Percentiles rank a stretch among this genome's conserved stretches.
phyloP scores from a whole-genome alignment of 2,888 invertebrate species.

The Kryphioiulus occultus region DNA sequence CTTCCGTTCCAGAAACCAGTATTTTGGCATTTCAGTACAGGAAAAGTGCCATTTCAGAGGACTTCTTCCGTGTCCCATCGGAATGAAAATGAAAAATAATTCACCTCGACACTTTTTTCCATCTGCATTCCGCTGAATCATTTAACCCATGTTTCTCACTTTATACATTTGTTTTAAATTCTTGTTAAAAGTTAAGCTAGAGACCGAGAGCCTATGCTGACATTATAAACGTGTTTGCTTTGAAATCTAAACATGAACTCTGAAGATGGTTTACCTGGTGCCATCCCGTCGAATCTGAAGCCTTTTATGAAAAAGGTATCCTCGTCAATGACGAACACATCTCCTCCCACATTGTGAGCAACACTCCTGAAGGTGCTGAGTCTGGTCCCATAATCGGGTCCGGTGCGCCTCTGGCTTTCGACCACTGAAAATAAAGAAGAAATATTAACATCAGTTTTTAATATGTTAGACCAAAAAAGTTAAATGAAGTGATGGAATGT shows the following conservation, averaged over 20 bases:
- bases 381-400: slow-evolving; percentile 49
- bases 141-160: too few species aligned
- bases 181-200: too few species aligned
- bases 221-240: too few species aligned
- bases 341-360: slow-evolving; percentile 66
- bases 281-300: slow-evolving; percentile 90
- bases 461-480: neutral
- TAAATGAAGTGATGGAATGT: too few species aligned
- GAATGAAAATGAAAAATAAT: too few species aligned
- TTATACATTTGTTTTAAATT: too few species aligned
- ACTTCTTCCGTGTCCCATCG: neutral
- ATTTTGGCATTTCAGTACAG: neutral
- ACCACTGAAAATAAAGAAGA: slow-evolving; percentile 37
- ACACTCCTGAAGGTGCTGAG: slow-evolving; percentile 50
- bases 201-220: too few species aligned
- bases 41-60: neutral
- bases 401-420: slow-evolving; percentile 41
- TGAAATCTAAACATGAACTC: too few species aligned
- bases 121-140: too few species aligned
- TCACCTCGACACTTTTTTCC: too few species aligned
- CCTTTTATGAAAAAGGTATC: slow-evolving; percentile 85
- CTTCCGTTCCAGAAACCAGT: neutral
- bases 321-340: slow-evolving; percentile 87
- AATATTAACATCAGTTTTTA: neutral
- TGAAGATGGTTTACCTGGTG: slow-evolving; percentile 79